Evolutionary conservation across 1,140 invertebrate species (phyloP).

Genomic region (Reticulitermes speratus): DNA sequence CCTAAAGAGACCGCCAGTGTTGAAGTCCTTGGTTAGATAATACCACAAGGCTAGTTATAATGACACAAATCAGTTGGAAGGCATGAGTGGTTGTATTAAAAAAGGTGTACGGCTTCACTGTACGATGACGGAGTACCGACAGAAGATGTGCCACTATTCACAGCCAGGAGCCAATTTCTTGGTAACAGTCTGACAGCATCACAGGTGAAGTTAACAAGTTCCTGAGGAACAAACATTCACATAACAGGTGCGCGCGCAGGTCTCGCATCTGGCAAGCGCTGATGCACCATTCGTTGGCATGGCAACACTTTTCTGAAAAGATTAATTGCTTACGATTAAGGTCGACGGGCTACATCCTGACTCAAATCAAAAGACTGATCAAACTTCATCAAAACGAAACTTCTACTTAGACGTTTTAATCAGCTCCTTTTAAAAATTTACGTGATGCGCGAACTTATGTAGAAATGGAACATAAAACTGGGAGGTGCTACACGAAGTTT

Average conservation of each 20-base stretch:
- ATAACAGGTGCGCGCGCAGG: background rate
- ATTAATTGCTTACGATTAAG: constrained; percentile 9
- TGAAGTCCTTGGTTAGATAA: no score
- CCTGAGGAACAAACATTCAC: background rate
- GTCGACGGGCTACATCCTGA: background rate
- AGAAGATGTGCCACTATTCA: no score
- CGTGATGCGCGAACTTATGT: no score
- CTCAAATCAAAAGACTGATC: background rate
- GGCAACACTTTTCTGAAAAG: background rate
- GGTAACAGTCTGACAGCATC: background rate
- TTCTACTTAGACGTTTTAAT: background rate
- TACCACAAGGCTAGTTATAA: no score
- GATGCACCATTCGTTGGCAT: background rate
- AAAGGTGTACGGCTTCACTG: no score
- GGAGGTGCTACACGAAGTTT: no score
- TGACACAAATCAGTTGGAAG: no score
- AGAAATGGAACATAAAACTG: no score
- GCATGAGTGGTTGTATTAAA: no score
- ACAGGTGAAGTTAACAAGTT: background rate
- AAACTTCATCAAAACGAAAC: background rate
- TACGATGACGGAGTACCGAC: no score
- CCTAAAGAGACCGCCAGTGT: no score
- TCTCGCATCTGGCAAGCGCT: constrained; percentile 3
- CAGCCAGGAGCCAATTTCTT: background rate
- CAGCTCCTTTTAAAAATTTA: no score